Percentiles rank a stretch among this genome's conserved stretches.
Conservation (phyloP, 2,113 vertebrate species). For the Labeo rohita region DNA sequence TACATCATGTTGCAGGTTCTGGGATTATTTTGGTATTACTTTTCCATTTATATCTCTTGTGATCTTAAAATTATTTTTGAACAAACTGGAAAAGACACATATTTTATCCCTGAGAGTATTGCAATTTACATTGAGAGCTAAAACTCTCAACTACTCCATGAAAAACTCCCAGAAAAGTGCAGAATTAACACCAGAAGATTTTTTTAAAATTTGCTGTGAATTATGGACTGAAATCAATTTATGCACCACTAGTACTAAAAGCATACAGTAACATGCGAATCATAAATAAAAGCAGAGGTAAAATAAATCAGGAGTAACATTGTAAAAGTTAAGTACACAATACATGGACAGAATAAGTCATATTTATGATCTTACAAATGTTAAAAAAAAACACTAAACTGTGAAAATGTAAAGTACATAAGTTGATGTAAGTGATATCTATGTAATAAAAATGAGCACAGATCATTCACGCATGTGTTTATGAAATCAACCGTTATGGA, state of each 20-base stretch:
- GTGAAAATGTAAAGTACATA: slow-evolving; percentile 13
- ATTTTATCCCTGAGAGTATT: slow-evolving; percentile 71
- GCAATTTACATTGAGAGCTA: slow-evolving; percentile 40
- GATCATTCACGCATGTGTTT: slow-evolving; percentile 51
- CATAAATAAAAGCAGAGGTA: slow-evolving; percentile 6
- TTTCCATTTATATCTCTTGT: slow-evolving; percentile 2
- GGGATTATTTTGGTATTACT: slow-evolving; percentile 15
- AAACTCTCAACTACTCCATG: neutral
- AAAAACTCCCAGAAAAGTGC: slow-evolving; percentile 4
- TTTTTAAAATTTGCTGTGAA: neutral
- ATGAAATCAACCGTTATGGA: slow-evolving; percentile 57
- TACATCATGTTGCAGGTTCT: slow-evolving; percentile 42
- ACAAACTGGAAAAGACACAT: slow-evolving; percentile 23
- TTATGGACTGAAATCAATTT: neutral
- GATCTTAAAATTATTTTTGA: neutral
- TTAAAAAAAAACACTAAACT: slow-evolving; percentile 44
- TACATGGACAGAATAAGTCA: neutral
- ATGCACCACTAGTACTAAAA: slow-evolving; percentile 13
- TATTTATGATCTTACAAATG: slow-evolving; percentile 55
- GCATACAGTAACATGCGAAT: slow-evolving; percentile 31
- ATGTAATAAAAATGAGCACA: neutral
- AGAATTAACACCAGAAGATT: slow-evolving; percentile 28
- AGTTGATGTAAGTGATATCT: neutral
- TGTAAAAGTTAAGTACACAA: neutral
- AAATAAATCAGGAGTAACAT: slow-evolving; percentile 27